phyloP scores from a whole-genome alignment of 2,113 vertebrate genomes.

The Dicerorhinus sumatrensis region DNA sequence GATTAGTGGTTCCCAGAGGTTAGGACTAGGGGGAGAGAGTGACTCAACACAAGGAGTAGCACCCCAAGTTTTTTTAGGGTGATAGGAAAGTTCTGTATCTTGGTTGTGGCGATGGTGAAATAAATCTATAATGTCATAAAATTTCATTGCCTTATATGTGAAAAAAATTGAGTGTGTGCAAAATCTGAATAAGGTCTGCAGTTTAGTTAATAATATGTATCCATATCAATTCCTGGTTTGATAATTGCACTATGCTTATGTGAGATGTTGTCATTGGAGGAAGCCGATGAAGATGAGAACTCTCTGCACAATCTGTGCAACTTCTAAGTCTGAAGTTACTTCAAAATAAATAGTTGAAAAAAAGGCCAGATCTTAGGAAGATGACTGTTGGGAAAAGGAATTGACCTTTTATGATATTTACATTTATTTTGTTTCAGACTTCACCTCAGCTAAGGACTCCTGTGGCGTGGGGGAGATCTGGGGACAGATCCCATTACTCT shows the following conservation, averaged over 20 bases:
- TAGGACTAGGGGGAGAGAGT: background rate
- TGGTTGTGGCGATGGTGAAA: background rate
- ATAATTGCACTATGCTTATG: background rate
- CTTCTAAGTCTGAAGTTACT: conserved; percentile 19
- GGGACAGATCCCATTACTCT: background rate
- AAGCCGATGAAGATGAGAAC: background rate
- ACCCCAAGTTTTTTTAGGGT: background rate
- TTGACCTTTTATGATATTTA: background rate
- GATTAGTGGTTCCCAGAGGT: background rate
- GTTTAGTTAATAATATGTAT: background rate
- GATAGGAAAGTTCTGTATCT: background rate
- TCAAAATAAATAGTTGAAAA: background rate
- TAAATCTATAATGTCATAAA: background rate
- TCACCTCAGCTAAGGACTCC: background rate
- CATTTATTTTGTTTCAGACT: background rate
- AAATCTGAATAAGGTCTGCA: background rate
- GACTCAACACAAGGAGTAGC: background rate
- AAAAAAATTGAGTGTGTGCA: background rate
- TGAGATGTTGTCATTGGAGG: background rate
- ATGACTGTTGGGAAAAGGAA: background rate
- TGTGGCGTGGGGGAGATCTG: background rate
- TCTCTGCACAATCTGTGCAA: background rate
- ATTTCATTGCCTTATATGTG: background rate
- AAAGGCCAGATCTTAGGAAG: background rate
- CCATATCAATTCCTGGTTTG: background rate